phyloP scores from a whole-genome alignment of 2,797 vertebrate genomes.

The Leucoraja ocellata region DNA sequence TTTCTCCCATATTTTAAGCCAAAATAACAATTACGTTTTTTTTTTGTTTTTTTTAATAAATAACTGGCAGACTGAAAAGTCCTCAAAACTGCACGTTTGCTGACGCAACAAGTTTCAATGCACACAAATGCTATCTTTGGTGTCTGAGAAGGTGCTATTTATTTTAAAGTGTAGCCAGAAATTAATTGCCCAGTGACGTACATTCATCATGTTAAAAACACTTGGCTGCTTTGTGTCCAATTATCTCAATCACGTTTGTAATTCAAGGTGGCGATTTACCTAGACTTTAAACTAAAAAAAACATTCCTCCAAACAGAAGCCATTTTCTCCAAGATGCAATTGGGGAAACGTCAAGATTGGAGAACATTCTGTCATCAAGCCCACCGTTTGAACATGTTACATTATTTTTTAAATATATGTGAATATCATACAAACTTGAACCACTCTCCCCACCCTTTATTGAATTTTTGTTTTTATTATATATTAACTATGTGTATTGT shows the following conservation, averaged over 20 bases:
- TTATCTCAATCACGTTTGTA: not conserved
- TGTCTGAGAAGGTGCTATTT: not conserved
- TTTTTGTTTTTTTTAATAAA: too few species aligned
- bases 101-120: not conserved
- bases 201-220: not conserved
- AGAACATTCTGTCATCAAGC: not conserved
- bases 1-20: not conserved
- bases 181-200: not conserved
- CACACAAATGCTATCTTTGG: not conserved
- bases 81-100: not conserved
- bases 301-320: not conserved
- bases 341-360: not conserved
- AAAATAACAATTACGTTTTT: not conserved
- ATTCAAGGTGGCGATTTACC: not conserved
- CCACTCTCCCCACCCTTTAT: not conserved
- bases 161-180: not conserved
- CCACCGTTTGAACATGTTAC: not conserved
- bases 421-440: conserved; percentile 54
- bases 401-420: not conserved
- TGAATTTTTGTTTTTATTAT: too few species aligned
- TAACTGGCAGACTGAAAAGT: not conserved
- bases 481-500: too few species aligned
- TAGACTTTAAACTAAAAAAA: not conserved
- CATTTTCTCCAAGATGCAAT: not conserved
- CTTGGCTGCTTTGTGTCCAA: not conserved